These are phyloP conservation scores for Chelon labrosus DNA, from an alignment of 2,797 vertebrate genomes.

Conservation along the genomic window DNA sequence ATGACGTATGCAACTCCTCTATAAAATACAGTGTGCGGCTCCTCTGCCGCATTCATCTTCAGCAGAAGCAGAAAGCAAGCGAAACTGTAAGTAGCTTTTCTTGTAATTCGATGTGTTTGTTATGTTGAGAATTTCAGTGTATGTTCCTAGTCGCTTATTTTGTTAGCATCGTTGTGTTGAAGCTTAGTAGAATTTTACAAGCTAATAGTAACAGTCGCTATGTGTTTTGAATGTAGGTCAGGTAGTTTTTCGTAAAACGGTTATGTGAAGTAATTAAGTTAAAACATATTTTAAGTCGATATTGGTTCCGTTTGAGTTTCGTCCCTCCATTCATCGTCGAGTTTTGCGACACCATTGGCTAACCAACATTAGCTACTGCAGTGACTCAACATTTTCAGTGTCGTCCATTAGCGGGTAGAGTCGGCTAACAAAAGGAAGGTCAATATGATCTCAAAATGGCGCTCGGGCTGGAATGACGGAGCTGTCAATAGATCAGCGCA, in stretches of 20 bases:
- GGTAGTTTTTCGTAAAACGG: neutral
- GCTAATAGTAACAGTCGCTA: neutral
- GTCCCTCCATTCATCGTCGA: neutral
- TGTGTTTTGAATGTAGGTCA: neutral
- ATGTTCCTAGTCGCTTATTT: neutral
- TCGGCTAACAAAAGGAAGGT: constrained; percentile 69
- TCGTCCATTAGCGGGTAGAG: constrained; percentile 64
- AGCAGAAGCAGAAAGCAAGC: accelerated
- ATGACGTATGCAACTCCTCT: constrained; percentile 46
- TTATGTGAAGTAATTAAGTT: neutral
- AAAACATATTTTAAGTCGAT: too few species aligned
- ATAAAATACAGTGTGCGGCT: constrained; percentile 47
- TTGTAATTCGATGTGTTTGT: too few species aligned
- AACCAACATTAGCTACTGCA: constrained; percentile 12
- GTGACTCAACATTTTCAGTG: constrained; percentile 66
- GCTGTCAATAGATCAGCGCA: neutral
- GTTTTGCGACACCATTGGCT: neutral
- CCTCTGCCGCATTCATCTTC: accelerated
- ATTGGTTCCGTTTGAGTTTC: neutral
- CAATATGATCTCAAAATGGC: constrained; percentile 76
- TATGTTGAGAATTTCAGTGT: accelerated
- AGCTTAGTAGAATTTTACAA: too few species aligned
- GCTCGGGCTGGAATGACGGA: constrained; percentile 37
- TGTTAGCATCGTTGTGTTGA: neutral
- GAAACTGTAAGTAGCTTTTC: constrained; percentile 16